Evolutionary conservation across 1,140 invertebrate genomes (phyloP).

Genomic region (Drosophila insularis): DNA sequence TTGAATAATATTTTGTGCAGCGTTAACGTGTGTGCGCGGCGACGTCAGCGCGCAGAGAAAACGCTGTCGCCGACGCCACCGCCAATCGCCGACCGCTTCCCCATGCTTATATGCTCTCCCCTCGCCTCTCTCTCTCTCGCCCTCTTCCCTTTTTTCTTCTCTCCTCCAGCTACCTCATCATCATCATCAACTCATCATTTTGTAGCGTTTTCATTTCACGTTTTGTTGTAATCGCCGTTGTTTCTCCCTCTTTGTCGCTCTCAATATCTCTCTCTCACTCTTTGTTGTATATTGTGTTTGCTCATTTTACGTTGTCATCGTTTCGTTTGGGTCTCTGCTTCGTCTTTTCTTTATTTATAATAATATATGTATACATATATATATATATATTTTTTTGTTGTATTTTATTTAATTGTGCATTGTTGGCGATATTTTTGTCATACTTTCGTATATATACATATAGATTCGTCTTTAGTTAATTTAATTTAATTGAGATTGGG

Average conservation of each 20-base stretch:
- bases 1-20: constrained; percentile 81
- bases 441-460: constrained; percentile 41
- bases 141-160: background rate
- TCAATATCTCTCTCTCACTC: constrained; percentile 4
- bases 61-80: constrained; percentile 21
- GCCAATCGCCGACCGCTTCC: background rate
- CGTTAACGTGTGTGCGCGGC: constrained; percentile 60
- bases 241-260: constrained; percentile 28
- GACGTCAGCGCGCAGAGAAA: constrained; percentile 59
- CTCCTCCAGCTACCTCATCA: background rate
- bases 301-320: constrained; percentile 67
- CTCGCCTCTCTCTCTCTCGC: background rate
- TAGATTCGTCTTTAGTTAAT: constrained; percentile 28
- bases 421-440: constrained; percentile 48
- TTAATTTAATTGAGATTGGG: constrained; percentile 60
- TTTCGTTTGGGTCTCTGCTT: constrained; percentile 13
- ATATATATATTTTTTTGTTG: too few relatives aligned
- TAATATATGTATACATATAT: constrained; percentile 4
- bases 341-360: constrained; percentile 25
- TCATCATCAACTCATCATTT: constrained; percentile 7
- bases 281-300: constrained; percentile 25
- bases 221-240: constrained; percentile 67
- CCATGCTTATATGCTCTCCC: background rate
- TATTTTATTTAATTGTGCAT: constrained; percentile 71
- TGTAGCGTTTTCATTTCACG: constrained; percentile 56